Evolutionary conservation across 2,113 vertebrate genomes (phyloP).

Genomic region (Gasterosteus aculeatus): DNA sequence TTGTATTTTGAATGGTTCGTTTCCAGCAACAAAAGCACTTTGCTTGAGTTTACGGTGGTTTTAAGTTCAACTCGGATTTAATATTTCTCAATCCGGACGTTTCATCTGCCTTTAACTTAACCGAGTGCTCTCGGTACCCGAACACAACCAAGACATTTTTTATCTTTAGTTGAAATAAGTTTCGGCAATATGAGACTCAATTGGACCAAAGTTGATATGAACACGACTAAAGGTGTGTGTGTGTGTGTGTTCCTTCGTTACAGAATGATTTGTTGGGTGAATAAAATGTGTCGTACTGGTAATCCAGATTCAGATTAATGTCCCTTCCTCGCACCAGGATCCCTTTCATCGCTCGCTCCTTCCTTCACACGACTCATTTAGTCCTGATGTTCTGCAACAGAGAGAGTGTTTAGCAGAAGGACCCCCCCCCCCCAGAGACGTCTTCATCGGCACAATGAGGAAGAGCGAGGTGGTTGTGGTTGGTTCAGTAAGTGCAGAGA

Average conservation of each 20-base stretch:
- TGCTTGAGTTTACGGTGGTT: background rate
- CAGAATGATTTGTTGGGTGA: no score
- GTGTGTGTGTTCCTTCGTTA: no score
- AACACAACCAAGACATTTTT: background rate
- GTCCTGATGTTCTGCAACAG: background rate
- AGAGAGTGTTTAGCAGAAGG: background rate
- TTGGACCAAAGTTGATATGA: background rate
- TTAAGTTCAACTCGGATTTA: background rate
- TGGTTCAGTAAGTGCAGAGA: slow-evolving; percentile 24
- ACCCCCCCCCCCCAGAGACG: background rate
- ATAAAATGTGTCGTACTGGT: background rate
- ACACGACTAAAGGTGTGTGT: no score
- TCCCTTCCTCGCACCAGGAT: background rate
- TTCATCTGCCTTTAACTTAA: background rate
- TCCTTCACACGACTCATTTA: background rate
- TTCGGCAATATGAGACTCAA: background rate
- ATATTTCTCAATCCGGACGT: background rate
- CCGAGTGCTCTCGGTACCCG: background rate
- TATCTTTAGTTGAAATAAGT: background rate
- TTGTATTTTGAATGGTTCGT: background rate
- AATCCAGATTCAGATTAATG: no score
- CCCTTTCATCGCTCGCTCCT: background rate
- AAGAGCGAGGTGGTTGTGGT: slow-evolving; percentile 22
- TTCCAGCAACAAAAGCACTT: background rate
- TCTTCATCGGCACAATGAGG: slow-evolving; percentile 19